phyloP scores from a whole-genome alignment of 1,140 invertebrate genomes.

The Philaenus spumarius region DNA sequence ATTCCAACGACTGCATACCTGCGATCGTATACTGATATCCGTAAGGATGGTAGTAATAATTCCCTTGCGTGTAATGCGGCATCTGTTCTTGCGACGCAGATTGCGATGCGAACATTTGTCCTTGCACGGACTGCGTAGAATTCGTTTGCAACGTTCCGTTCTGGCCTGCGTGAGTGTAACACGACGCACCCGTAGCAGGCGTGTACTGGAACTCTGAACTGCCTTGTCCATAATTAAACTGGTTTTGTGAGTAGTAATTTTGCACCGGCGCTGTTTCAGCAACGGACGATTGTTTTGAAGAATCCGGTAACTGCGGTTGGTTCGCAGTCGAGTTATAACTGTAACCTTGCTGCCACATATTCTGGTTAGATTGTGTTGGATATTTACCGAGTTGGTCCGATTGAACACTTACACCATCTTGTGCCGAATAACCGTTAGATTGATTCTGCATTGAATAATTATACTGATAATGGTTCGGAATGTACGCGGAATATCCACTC shows the following conservation, averaged over 20 bases:
- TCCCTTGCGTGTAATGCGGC: conserved; percentile 12
- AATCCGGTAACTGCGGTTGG: no score
- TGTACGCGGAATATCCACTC: no score
- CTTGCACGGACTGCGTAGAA: conserved; percentile 19
- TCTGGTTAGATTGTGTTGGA: neutral
- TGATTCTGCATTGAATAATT: neutral
- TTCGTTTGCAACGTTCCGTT: conserved; percentile 21
- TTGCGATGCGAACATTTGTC: conserved; percentile 20
- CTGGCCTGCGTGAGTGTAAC: conserved; percentile 28
- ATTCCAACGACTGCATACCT: conserved; percentile 9
- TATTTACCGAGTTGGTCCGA: neutral
- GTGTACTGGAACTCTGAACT: conserved; percentile 25
- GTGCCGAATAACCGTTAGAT: no score
- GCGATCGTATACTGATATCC: conserved; percentile 22
- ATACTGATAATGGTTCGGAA: no score
- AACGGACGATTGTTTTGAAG: no score
- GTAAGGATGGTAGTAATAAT: conserved; percentile 26
- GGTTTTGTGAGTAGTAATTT: conserved; percentile 9
- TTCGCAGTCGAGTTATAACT: neutral
- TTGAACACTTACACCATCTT: no score
- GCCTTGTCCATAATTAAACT: conserved; percentile 10
- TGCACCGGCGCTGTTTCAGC: neutral
- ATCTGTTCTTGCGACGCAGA: conserved; percentile 6
- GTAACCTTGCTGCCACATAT: neutral
- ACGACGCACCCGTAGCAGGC: conserved; percentile 25